A percentile compares a stretch with the other conserved stretches of the same genome.
These are phyloP conservation scores for Trididemnum clinides DNA, from an alignment of 23 tunicate species.

Conservation along the genomic window DNA sequence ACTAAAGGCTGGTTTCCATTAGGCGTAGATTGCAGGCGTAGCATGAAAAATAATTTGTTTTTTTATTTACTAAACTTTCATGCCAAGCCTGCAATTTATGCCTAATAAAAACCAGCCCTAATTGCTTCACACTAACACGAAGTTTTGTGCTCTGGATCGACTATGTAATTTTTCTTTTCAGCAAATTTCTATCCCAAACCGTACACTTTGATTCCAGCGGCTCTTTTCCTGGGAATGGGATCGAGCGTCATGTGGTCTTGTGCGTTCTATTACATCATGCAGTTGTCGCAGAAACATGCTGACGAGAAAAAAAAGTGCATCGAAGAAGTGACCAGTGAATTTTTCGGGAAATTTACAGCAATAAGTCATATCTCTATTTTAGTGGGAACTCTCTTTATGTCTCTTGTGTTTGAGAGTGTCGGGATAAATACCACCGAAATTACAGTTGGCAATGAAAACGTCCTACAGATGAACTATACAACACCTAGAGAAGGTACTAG, in stretches of 20 bases:
- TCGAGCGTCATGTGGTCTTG: conserved; percentile 64
- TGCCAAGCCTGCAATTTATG: no score
- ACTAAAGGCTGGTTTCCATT: no score
- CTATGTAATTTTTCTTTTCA: conserved; percentile 11
- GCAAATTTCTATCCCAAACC: conserved; percentile 75
- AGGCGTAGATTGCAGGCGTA: no score
- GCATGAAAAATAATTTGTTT: no score
- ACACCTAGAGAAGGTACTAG: no score
- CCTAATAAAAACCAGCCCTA: no score
- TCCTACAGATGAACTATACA: no score
- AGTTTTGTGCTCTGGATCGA: no score
- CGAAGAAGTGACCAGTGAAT: conserved; percentile 54
- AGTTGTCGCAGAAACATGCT: conserved; percentile 64
- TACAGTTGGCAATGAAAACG: not conserved
- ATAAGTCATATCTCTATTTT: conserved; percentile 52
- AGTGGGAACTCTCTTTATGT: conserved; percentile 66
- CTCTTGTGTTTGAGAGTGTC: conserved; percentile 50
- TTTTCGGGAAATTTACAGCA: conserved; percentile 72
- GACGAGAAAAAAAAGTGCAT: conserved; percentile 25
- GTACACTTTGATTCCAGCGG: conserved; percentile 71
- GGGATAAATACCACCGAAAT: not conserved
- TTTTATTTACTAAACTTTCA: no score
- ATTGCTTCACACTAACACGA: no score
- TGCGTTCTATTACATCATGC: conserved; percentile 63
- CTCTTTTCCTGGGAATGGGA: conserved; percentile 67